Percentiles rank a stretch among this genome's conserved stretches.
These are phyloP conservation scores for Athene cunicularia DNA, from an alignment of 2,113 vertebrate genomes.

Conservation along the genomic window DNA sequence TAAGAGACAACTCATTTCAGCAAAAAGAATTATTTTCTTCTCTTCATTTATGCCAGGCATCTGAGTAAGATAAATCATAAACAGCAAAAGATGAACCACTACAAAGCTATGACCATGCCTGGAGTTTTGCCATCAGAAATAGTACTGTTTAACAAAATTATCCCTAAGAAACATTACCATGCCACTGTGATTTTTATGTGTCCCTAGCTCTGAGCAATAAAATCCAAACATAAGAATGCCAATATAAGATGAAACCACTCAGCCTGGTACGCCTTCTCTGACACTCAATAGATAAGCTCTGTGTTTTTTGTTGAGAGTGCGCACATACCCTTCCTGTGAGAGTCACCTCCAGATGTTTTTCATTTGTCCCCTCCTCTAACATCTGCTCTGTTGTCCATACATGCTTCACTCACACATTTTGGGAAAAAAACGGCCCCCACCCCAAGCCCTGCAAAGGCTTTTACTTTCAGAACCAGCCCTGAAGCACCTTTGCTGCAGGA, in stretches of 20 bases:
- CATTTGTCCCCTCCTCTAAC: conserved; percentile 6
- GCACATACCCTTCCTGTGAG: not conserved
- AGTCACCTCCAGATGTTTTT: conserved; percentile 36
- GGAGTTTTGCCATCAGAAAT: not conserved
- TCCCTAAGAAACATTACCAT: not conserved
- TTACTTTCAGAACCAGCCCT: not conserved
- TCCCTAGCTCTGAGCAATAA: not conserved
- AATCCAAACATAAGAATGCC: not conserved
- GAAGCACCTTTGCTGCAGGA: not conserved
- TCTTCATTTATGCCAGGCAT: not conserved
- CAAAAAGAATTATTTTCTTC: not conserved
- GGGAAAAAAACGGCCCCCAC: not conserved
- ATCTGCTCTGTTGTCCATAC: not conserved
- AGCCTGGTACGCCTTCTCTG: not conserved
- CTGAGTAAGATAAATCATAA: not conserved
- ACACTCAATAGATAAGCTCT: not conserved
- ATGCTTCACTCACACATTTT: not conserved
- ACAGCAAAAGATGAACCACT: not conserved
- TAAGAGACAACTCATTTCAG: not conserved
- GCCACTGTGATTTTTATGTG: not conserved
- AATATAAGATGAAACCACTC: not conserved
- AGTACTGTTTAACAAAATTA: not conserved
- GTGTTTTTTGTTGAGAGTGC: not conserved
- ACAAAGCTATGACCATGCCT: not conserved
- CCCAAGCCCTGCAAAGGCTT: not conserved